Percentiles rank a stretch among this genome's conserved stretches.
Evolutionary conservation across 2,888 invertebrate genomes (phyloP).

Genomic region (Phengaris arion): DNA sequence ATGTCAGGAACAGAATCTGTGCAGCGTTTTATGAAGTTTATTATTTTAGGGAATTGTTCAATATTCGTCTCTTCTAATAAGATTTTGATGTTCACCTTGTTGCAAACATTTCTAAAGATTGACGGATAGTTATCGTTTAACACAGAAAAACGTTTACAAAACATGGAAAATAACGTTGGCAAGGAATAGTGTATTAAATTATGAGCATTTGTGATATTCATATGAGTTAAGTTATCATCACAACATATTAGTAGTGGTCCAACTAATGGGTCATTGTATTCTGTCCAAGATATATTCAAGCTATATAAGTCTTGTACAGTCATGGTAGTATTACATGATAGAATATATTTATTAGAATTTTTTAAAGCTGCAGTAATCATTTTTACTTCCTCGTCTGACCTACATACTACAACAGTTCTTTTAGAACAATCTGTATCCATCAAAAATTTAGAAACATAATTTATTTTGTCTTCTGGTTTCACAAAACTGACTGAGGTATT

Average conservation of each 20-base stretch:
- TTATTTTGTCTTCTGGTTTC: slow-evolving; percentile 63
- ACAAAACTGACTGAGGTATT: slow-evolving; percentile 61
- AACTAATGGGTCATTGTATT: slow-evolving; percentile 59
- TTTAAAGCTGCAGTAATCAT: slow-evolving; percentile 52
- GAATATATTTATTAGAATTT: slow-evolving; percentile 49
- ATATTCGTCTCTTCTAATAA: slow-evolving; percentile 80
- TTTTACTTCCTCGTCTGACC: slow-evolving; percentile 76
- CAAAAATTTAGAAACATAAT: slow-evolving; percentile 70
- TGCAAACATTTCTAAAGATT: slow-evolving; percentile 52
- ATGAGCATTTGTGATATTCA: slow-evolving; percentile 82
- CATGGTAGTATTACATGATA: slow-evolving; percentile 59
- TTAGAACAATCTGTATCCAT: slow-evolving; percentile 61
- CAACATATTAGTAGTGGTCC: slow-evolving; percentile 82
- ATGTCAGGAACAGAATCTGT: slow-evolving; percentile 57
- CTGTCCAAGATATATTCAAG: slow-evolving; percentile 59
- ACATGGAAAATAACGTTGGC: slow-evolving; percentile 82
- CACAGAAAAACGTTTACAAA: slow-evolving; percentile 84
- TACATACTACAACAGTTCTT: slow-evolving; percentile 83
- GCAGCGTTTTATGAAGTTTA: slow-evolving; percentile 78
- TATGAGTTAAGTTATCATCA: slow-evolving; percentile 82
- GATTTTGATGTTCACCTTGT: slow-evolving; percentile 68
- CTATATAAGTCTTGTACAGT: slow-evolving; percentile 62
- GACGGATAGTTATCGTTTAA: slow-evolving; percentile 81
- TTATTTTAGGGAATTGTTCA: slow-evolving; percentile 80
- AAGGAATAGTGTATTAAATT: slow-evolving; percentile 86